Conservation (phyloP, 2,113 vertebrate species). For the Todiramphus saurophagus region DNA sequence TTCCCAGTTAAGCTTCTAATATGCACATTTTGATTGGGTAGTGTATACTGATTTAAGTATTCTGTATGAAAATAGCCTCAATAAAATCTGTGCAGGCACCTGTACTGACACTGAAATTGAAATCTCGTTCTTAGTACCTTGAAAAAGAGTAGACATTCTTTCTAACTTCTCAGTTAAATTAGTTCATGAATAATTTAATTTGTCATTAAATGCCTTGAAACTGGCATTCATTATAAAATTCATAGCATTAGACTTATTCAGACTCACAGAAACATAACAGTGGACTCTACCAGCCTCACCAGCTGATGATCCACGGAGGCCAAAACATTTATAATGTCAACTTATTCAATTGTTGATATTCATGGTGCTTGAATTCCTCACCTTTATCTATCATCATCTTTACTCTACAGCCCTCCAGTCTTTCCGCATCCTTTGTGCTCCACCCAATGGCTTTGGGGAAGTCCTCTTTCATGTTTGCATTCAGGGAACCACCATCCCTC, state of each 20-base stretch:
- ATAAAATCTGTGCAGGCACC: not conserved
- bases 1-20: not conserved
- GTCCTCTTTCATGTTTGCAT: constrained; percentile 63
- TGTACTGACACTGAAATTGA: not conserved
- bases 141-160: not conserved
- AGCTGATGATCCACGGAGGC: not conserved
- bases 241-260: not conserved
- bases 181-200: not conserved
- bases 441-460: constrained; percentile 62
- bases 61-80: not conserved
- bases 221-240: not conserved
- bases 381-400: constrained; percentile 34
- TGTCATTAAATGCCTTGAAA: not conserved
- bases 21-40: not conserved
- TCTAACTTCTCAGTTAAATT: not conserved
- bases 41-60: not conserved
- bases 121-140: not conserved
- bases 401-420: constrained; percentile 44
- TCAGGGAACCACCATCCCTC: constrained; percentile 42
- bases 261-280: not conserved
- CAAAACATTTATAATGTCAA: not conserved
- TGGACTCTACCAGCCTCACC: not conserved
- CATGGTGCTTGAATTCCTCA: not conserved
- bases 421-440: constrained; percentile 61
- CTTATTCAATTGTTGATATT: constrained; percentile 36